Percentiles rank a stretch among this genome's conserved stretches.
Conservation (phyloP, 2,888 invertebrate species). For the Theretra japonica region DNA sequence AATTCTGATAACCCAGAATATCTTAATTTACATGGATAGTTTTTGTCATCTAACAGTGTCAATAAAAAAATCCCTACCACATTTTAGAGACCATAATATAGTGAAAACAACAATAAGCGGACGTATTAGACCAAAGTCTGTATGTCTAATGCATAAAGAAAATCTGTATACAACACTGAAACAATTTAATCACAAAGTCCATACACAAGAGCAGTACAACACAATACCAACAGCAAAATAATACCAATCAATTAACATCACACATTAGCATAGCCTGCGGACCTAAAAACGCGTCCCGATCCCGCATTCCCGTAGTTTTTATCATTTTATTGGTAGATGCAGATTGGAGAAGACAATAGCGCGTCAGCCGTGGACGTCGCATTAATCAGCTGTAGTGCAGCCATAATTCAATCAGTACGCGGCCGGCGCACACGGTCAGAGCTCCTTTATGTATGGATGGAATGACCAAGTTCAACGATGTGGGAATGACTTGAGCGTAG, state of each 20-base stretch:
- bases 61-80: no score
- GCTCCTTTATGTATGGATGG: slow-evolving; percentile 69
- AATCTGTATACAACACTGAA: no score
- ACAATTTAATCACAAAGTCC: no score
- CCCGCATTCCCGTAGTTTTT: slow-evolving; percentile 23
- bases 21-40: no score
- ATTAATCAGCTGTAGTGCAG: slow-evolving; percentile 82
- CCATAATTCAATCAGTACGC: slow-evolving; percentile 81
- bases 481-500: slow-evolving; percentile 34
- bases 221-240: no score
- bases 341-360: slow-evolving; percentile 81
- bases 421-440: slow-evolving; percentile 60
- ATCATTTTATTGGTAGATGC: slow-evolving; percentile 57
- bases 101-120: no score
- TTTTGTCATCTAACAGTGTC: no score
- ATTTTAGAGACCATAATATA: no score
- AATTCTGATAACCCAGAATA: no score
- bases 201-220: no score
- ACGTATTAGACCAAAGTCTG: no score
- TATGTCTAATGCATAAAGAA: no score
- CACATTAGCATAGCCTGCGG: not conserved
- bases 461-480: slow-evolving; percentile 66
- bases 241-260: not conserved
- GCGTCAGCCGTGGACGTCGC: slow-evolving; percentile 79
- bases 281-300: slow-evolving; percentile 12